Conservation (phyloP, 1,140 invertebrate genomes). For the Drosophila bocki region DNA sequence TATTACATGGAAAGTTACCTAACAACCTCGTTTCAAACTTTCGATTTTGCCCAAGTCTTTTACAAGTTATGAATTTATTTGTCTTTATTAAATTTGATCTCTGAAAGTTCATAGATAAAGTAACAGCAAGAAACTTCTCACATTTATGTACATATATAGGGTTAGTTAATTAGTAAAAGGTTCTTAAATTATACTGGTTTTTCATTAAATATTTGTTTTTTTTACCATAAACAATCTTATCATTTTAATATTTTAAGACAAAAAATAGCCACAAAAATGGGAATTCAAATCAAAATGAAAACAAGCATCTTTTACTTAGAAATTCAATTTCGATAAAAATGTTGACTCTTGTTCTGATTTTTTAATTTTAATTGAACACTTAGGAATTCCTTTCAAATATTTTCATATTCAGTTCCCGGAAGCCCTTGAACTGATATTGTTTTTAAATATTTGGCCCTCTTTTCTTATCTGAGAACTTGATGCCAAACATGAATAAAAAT, state of each 20-base stretch:
- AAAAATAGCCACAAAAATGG: too few relatives aligned
- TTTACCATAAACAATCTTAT: too few relatives aligned
- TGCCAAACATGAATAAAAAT: constrained; percentile 8
- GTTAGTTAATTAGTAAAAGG: neutral
- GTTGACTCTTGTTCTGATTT: neutral
- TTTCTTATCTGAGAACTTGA: constrained; percentile 19
- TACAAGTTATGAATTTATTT: neutral
- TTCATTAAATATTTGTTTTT: neutral
- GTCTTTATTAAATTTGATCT: neutral
- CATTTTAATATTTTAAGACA: too few relatives aligned
- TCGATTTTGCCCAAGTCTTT: neutral
- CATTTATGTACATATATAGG: neutral
- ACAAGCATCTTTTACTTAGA: neutral
- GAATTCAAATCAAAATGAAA: too few relatives aligned
- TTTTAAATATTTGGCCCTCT: neutral
- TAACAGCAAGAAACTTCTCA: constrained; percentile 1
- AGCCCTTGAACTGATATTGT: neutral
- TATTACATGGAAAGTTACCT: constrained; percentile 17
- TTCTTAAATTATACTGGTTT: neutral
- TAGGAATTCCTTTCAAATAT: neutral
- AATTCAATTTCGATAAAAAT: neutral
- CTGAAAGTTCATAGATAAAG: neutral
- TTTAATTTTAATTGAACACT: neutral
- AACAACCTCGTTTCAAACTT: constrained; percentile 13
- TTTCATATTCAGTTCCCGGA: neutral